These are phyloP conservation scores for Pedicia rivosa DNA, from an alignment of 2,888 invertebrate species.

Conservation along the genomic window DNA sequence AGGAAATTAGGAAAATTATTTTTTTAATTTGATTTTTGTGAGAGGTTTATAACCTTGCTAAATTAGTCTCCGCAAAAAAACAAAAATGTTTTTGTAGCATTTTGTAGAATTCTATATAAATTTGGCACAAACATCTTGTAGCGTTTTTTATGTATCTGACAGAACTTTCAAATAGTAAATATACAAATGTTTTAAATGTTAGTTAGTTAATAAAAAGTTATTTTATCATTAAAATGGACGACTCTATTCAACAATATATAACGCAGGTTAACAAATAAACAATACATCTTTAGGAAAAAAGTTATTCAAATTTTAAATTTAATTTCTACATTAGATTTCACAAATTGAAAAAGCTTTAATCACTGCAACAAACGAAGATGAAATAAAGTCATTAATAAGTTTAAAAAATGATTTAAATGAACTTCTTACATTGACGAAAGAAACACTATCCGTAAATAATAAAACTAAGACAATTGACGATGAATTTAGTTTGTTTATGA, in stretches of 20 bases:
- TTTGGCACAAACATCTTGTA: no score
- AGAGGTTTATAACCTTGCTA: no score
- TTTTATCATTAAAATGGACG: conserved; percentile 5
- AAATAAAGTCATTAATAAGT: conserved; percentile 36
- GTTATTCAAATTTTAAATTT: background rate
- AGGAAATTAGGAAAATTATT: no score
- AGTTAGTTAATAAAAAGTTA: no score
- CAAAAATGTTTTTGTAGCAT: no score
- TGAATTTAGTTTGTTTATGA: conserved; percentile 23
- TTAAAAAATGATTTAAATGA: conserved; percentile 48
- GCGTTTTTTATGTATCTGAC: no score
- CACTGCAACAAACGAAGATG: conserved; percentile 32
- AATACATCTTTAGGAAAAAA: conserved; percentile 19
- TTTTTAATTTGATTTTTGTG: no score
- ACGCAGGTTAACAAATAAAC: conserved; percentile 7
- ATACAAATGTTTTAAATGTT: no score
- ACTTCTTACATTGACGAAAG: conserved; percentile 49
- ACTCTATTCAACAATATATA: conserved; percentile 7
- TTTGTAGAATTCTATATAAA: no score
- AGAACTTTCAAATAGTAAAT: no score
- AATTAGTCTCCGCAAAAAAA: no score
- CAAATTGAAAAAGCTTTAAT: conserved; percentile 45
- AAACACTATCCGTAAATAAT: conserved; percentile 30
- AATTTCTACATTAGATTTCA: conserved; percentile 33
- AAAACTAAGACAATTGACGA: conserved; percentile 16